Percentiles rank a stretch among this genome's conserved stretches.
Conservation (phyloP, 2,113 vertebrate species). For the Camarhynchus parvulus region DNA sequence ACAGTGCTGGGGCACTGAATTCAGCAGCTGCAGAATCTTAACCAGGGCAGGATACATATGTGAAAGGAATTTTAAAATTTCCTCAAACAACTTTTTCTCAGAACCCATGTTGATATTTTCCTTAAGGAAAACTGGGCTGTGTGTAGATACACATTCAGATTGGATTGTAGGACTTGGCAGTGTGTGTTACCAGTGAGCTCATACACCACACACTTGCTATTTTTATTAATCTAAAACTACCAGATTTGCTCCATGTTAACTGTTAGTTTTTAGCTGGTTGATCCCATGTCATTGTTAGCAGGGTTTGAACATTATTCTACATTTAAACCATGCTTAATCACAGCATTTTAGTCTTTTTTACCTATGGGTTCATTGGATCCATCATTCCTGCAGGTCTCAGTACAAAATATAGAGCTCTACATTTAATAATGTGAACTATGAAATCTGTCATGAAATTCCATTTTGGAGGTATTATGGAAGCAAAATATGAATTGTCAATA, state of each 20-base stretch:
- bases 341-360: not conserved
- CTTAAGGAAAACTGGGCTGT: not conserved
- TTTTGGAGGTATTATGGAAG: not conserved
- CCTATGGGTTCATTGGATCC: not conserved
- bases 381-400: not conserved
- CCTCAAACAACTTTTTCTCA: not conserved
- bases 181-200: not conserved
- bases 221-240: not conserved
- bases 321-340: not conserved
- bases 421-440: not conserved
- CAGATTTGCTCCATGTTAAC: not conserved
- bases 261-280: not conserved
- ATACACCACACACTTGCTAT: not conserved
- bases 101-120: not conserved
- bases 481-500: not conserved
- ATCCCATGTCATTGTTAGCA: not conserved
- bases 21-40: constrained; percentile 53
- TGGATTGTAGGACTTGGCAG: not conserved
- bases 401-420: not conserved
- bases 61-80: constrained; percentile 50
- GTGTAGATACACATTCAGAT: not conserved
- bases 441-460: not conserved
- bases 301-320: not conserved
- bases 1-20: constrained; percentile 21
- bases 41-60: constrained; percentile 2